Evolutionary conservation across 2,113 vertebrate species (phyloP).

Genomic region (Sinocyclocheilus anshuiensis): DNA sequence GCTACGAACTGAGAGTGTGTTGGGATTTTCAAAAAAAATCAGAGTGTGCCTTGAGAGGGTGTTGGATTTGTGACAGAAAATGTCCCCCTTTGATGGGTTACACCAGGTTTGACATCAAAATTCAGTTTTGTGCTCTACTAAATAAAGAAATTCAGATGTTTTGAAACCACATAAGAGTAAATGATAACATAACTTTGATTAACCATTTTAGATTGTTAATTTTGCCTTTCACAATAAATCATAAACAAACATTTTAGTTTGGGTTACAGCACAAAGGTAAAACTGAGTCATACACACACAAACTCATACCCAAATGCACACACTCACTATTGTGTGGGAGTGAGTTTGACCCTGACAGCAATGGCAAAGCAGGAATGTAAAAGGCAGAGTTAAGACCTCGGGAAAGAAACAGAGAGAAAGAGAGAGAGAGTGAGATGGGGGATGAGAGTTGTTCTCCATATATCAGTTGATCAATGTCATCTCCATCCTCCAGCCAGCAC

Average conservation of each 20-base stretch:
- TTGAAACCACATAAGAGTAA: not conserved
- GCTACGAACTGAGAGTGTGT: not conserved
- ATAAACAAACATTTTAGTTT: conserved; percentile 29
- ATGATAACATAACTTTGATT: not conserved
- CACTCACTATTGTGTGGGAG: conserved; percentile 9
- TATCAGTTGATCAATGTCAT: conserved; percentile 63
- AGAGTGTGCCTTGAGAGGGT: not conserved
- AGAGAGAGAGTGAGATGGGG: not conserved
- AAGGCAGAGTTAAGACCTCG: not conserved
- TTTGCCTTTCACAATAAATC: not conserved
- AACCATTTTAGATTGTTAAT: conserved; percentile 4
- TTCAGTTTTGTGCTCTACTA: not conserved
- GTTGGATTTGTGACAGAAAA: not conserved
- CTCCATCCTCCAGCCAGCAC: conserved; percentile 58
- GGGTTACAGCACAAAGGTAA: conserved; percentile 23
- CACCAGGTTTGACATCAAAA: not conserved
- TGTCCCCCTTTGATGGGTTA: not conserved
- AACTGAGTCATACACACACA: conserved; percentile 30
- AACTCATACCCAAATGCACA: not conserved
- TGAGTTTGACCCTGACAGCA: conserved; percentile 32
- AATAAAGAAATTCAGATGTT: not conserved
- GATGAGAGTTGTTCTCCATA: conserved; percentile 32
- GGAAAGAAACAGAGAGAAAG: not conserved
- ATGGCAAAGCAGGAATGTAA: conserved; percentile 25
- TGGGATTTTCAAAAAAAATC: not conserved